Evolutionary conservation across 2,888 invertebrate species (phyloP).

Genomic region (Tethea ocularis): DNA sequence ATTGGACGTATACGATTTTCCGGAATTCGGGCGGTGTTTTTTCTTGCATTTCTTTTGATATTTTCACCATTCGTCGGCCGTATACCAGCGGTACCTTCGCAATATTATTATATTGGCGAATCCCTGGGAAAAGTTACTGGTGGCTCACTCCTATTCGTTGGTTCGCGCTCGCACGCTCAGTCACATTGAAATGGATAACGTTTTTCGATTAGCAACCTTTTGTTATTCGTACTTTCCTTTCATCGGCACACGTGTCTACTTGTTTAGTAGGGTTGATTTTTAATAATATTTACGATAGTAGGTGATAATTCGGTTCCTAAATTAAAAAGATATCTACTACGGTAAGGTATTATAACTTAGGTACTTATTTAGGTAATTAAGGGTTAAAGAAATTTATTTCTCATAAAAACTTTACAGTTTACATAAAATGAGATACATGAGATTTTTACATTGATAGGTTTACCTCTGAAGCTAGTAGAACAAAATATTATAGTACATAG

Average conservation of each 20-base stretch:
- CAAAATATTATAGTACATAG: too few relatives aligned
- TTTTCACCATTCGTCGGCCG: conserved; percentile 48
- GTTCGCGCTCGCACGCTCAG: conserved; percentile 22
- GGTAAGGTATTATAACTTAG: too few relatives aligned
- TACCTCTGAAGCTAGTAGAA: too few relatives aligned
- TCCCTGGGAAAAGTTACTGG: conserved; percentile 48
- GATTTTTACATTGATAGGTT: too few relatives aligned
- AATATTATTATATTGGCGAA: conserved; percentile 52
- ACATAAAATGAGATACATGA: too few relatives aligned
- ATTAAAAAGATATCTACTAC: too few relatives aligned
- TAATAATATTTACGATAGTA: neutral
- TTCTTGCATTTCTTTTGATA: conserved; percentile 55
- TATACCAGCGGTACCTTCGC: conserved; percentile 26
- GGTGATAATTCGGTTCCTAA: too few relatives aligned
- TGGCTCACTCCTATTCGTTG: conserved; percentile 24
- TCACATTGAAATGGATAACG: conserved; percentile 35
- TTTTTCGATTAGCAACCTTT: conserved; percentile 35
- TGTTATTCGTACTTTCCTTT: conserved; percentile 23
- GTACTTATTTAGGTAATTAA: too few relatives aligned
- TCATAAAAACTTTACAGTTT: too few relatives aligned
- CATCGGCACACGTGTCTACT: conserved; percentile 17
- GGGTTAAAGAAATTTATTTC: too few relatives aligned
- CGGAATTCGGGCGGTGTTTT: conserved; percentile 43
- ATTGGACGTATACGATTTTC: conserved; percentile 51
- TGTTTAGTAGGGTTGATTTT: conserved; percentile 2